Conservation (phyloP, 2,797 vertebrate genomes). For the Sebastes itinus region DNA sequence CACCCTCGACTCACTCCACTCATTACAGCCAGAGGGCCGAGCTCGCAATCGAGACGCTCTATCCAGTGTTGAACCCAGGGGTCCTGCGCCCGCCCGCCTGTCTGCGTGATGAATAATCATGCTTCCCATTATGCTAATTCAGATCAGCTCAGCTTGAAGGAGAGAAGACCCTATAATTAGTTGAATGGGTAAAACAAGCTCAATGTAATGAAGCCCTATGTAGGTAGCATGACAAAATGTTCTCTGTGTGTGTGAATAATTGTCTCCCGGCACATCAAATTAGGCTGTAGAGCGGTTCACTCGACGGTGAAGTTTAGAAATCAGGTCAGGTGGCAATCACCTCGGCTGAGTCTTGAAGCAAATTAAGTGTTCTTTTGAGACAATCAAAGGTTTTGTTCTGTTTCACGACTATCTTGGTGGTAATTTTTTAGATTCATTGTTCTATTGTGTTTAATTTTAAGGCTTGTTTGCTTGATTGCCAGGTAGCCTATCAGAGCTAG, state of each 20-base stretch:
- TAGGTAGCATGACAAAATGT: background rate
- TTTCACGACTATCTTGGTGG: background rate
- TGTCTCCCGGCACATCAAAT: background rate
- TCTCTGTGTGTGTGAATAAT: background rate
- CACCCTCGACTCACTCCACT: background rate
- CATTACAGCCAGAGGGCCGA: background rate
- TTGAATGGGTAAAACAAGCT: slow-evolving; percentile 33
- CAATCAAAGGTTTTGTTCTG: background rate
- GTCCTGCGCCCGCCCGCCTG: slow-evolving; percentile 8
- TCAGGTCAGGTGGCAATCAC: slow-evolving; percentile 12
- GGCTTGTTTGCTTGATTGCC: background rate
- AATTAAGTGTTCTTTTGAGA: background rate
- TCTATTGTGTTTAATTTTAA: background rate
- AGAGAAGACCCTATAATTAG: slow-evolving; percentile 44
- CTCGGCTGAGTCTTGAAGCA: background rate
- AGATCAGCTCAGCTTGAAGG: slow-evolving; percentile 36
- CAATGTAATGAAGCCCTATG: background rate
- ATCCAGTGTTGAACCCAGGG: slow-evolving; percentile 11
- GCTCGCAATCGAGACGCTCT: background rate
- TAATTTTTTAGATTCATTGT: background rate
- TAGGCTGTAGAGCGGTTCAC: background rate
- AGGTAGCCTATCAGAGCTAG: background rate
- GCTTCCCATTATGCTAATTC: slow-evolving; percentile 56
- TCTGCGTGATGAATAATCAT: slow-evolving; percentile 55
- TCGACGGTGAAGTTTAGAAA: background rate